Conservation (phyloP, 2,888 invertebrate species). For the Heliconius cydno region DNA sequence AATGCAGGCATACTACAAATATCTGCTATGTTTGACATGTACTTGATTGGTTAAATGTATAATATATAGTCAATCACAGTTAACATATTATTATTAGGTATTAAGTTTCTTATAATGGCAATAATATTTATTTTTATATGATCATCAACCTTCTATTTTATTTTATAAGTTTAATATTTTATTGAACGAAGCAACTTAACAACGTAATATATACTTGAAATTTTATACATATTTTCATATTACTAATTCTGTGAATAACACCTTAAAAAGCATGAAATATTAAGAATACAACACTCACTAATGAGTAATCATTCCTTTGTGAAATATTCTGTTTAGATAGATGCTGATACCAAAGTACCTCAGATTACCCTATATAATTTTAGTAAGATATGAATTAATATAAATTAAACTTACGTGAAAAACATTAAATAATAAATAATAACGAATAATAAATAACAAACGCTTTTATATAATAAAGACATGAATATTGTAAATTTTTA, state of each 20-base stretch:
- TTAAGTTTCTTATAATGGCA: not conserved
- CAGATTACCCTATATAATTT: not conserved
- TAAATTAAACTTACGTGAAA: too few species aligned
- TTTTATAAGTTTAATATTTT: too few species aligned
- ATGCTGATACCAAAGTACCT: not conserved
- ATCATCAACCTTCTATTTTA: too few species aligned
- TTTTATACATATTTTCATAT: not conserved
- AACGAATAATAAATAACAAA: not conserved
- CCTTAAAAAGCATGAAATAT: not conserved
- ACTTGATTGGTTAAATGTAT: not conserved
- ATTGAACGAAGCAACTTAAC: too few species aligned
- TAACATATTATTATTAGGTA: too few species aligned
- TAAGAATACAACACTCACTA: not conserved
- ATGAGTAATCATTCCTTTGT: not conserved
- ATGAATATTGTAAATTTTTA: constrained; percentile 8
- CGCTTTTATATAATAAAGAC: not conserved
- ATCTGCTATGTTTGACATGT: not conserved
- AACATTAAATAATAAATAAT: not conserved
- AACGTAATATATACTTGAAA: too few species aligned
- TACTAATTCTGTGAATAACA: not conserved
- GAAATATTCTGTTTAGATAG: not conserved
- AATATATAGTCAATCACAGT: not conserved
- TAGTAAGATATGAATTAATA: too few species aligned
- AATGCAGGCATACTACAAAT: not conserved
- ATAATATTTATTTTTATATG: too few species aligned